A percentile compares a stretch with the other conserved stretches of the same genome.
Evolutionary conservation across 2,888 invertebrate genomes (phyloP).

Genomic region (Caenorhabditis zanzibari): DNA sequence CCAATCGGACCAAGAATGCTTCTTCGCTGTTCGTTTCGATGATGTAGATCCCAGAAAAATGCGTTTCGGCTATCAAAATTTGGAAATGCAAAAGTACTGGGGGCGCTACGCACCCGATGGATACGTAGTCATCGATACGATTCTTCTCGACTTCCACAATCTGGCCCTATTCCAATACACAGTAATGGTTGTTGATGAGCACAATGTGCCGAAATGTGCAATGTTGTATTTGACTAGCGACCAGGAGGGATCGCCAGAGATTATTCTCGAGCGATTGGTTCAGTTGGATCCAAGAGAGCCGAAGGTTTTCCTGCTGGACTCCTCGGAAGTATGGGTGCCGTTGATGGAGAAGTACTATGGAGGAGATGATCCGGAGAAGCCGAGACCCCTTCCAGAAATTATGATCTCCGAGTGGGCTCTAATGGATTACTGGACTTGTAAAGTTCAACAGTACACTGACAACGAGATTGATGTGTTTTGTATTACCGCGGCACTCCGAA

Average conservation of each 20-base stretch:
- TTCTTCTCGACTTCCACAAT: constrained; percentile 12
- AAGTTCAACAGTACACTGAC: constrained; percentile 30
- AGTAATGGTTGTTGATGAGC: constrained; percentile 12
- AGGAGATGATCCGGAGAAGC: neutral
- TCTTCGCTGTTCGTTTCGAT: constrained; percentile 11
- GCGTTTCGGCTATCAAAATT: constrained; percentile 46
- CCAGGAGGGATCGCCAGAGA: neutral
- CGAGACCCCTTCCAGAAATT: neutral
- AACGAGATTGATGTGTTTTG: constrained; percentile 65
- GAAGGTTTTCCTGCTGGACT: constrained; percentile 22
- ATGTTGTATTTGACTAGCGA: constrained; percentile 40
- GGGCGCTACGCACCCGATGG: constrained; percentile 17
- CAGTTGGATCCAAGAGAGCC: constrained; percentile 27
- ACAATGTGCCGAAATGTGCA: constrained; percentile 29
- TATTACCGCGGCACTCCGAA: constrained; percentile 48
- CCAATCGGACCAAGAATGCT: constrained; percentile 12
- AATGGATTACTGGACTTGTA: constrained; percentile 58
- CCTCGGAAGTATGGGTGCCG: constrained; percentile 37
- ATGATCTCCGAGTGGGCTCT: constrained; percentile 63
- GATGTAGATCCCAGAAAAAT: neutral
- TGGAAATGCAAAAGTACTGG: constrained; percentile 42
- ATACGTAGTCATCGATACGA: constrained; percentile 25
- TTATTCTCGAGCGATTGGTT: constrained; percentile 23
- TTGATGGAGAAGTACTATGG: constrained; percentile 4
- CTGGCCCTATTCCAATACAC: constrained; percentile 5